Evolutionary conservation across 2,113 vertebrate genomes (phyloP).

Genomic region (Callorhinus ursinus): DNA sequence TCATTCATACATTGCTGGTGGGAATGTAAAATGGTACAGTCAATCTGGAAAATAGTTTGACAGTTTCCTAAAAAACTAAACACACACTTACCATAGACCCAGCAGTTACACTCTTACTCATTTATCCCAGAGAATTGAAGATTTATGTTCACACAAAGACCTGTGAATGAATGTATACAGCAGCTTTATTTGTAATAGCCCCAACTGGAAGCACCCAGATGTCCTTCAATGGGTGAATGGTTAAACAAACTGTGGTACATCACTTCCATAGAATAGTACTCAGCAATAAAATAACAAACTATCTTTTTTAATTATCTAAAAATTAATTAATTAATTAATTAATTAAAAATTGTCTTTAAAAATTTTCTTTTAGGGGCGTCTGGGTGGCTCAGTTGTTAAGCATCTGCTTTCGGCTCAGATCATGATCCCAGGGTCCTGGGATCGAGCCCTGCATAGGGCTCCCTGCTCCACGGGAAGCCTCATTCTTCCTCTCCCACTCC

Average conservation of each 20-base stretch:
- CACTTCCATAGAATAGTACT: not conserved
- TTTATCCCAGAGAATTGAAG: not conserved
- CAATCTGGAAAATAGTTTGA: not conserved
- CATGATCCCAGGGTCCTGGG: too few relatives aligned
- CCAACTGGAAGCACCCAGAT: not conserved
- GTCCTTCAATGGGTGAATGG: not conserved
- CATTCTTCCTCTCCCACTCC: too few relatives aligned
- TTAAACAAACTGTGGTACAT: not conserved
- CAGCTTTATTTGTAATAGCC: not conserved
- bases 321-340: not conserved
- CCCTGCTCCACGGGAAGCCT: too few relatives aligned
- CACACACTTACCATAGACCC: not conserved
- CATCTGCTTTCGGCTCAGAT: too few relatives aligned
- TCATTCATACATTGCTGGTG: not conserved
- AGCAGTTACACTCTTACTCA: not conserved
- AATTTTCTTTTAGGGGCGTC: not conserved
- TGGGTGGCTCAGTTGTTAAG: too few relatives aligned
- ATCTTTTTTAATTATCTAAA: not conserved
- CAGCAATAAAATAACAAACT: not conserved
- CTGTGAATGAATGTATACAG: not conserved
- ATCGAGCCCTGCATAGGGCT: too few relatives aligned
- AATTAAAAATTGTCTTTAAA: not conserved
- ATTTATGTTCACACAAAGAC: not conserved
- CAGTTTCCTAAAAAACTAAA: not conserved
- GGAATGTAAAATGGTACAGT: not conserved